Base-by-base conservation (phyloP, 2,888 invertebrate species). In the Apotomis capreana region DNA sequence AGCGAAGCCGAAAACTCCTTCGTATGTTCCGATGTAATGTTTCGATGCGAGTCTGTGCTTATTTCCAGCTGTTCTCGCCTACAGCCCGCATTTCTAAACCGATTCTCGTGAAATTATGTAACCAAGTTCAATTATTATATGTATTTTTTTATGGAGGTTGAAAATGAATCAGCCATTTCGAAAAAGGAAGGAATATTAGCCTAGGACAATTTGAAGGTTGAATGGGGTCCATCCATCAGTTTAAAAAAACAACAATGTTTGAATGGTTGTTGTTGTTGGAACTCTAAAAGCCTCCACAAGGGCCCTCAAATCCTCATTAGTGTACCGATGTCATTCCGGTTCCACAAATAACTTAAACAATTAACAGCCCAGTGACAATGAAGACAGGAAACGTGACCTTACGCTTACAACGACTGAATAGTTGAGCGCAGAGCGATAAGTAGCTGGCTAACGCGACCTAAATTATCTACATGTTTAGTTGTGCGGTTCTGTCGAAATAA, bases 321-420 rank as follows among this genome's bases (percentile, higher is more conserved):
- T 40, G 68, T 46, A 37, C 37, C 57, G 52, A 61, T 64, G 70
- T 68, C 63, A 72, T 63, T 57, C 72, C 71, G 61, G 61, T 72
- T 68, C 72, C 68, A 55, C 64, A 68, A 72, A 68, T 65, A 68
- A 68, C 72, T 55, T 68, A 72, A 72, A 72, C 72, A 72, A 72
- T 68, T 72, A 72, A 68, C 72, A 72, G 58, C 63, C 55, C 54
- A 52, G 54, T 72, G 68, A 68, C 63, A 72, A 72, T 63, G 72
- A 72, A 52, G 63, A 63, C 63, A 59, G 72, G 72, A 68, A 72
- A 57, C 68, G 58, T 72, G 72, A 63, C 72, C 68, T 68, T 63
- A 61, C 49, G 69, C 62, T 69, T 63, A 68, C 58, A 58, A 58
- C 68, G 6, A 59, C 62, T 40, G 72, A 62, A 72, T 63, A 63